Evolutionary conservation across 2,888 invertebrate species (phyloP).

Genomic region (Magallana nippona): DNA sequence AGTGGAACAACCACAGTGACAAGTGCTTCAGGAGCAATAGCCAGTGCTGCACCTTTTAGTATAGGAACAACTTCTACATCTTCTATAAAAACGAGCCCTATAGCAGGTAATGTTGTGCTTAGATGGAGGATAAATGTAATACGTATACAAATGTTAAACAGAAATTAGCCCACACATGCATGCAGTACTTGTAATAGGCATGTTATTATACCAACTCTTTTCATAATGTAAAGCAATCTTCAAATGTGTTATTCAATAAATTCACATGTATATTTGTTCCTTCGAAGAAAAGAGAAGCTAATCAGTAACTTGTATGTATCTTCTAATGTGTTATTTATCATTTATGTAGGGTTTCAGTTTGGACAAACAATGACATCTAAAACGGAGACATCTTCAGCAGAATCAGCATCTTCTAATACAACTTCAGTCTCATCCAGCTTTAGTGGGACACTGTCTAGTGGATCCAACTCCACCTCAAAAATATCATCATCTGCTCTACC

Average conservation of each 20-base stretch:
- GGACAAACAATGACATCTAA: neutral
- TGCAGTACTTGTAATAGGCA: too few relatives aligned
- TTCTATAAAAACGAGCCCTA: neutral
- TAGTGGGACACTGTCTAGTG: neutral
- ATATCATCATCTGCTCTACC: neutral
- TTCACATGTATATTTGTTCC: too few relatives aligned
- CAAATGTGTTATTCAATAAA: too few relatives aligned
- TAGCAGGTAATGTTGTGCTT: neutral
- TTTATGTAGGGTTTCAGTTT: constrained; percentile 15
- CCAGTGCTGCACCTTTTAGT: constrained; percentile 8
- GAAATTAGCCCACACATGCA: too few relatives aligned
- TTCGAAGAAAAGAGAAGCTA: too few relatives aligned
- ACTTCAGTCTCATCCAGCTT: neutral
- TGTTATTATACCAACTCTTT: too few relatives aligned
- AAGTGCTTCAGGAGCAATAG: constrained; percentile 9
- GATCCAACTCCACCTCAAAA: neutral
- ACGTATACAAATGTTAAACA: too few relatives aligned
- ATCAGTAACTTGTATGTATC: too few relatives aligned
- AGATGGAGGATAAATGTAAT: too few relatives aligned
- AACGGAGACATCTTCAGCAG: neutral
- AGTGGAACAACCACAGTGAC: constrained; percentile 7
- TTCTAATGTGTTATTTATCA: too few relatives aligned
- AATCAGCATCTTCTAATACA: neutral
- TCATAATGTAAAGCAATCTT: too few relatives aligned
- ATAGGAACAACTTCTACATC: neutral